Percentiles rank a stretch among this genome's conserved stretches.
Evolutionary conservation across 2,888 invertebrate species (phyloP).

Genomic region (Harpalus rubripes): DNA sequence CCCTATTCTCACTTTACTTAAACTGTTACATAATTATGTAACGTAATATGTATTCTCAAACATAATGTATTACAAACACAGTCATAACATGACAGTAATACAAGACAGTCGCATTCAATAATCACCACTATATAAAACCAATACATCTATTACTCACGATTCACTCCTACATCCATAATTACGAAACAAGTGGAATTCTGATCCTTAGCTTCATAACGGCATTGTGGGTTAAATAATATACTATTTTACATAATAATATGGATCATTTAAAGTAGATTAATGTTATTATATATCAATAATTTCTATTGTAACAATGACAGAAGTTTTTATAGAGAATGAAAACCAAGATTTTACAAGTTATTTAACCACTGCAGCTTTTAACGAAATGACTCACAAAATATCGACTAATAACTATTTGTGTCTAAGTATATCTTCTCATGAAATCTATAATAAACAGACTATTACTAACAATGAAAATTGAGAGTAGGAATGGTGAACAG

Average conservation of each 20-base stretch:
- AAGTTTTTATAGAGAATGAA: not conserved
- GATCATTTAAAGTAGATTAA: not conserved
- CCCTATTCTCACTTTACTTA: no score
- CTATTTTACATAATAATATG: not conserved
- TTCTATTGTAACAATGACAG: not conserved
- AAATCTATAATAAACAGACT: conserved; percentile 3
- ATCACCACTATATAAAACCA: no score
- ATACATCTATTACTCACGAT: no score
- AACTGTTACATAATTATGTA: no score
- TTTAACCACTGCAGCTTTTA: not conserved
- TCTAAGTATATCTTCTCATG: not conserved
- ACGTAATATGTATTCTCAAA: no score
- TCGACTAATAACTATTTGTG: not conserved
- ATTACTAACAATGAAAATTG: not conserved
- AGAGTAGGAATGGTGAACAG: no score
- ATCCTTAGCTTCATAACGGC: not conserved
- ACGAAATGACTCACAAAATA: not conserved
- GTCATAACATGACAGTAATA: no score
- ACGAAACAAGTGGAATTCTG: not conserved
- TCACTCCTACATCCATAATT: not conserved
- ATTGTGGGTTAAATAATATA: not conserved
- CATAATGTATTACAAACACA: no score
- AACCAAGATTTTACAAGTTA: not conserved
- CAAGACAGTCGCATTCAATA: no score
- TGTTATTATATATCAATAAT: not conserved